Base-by-base conservation (phyloP, 2,113 vertebrate genomes). In the Coturnix japonica region DNA sequence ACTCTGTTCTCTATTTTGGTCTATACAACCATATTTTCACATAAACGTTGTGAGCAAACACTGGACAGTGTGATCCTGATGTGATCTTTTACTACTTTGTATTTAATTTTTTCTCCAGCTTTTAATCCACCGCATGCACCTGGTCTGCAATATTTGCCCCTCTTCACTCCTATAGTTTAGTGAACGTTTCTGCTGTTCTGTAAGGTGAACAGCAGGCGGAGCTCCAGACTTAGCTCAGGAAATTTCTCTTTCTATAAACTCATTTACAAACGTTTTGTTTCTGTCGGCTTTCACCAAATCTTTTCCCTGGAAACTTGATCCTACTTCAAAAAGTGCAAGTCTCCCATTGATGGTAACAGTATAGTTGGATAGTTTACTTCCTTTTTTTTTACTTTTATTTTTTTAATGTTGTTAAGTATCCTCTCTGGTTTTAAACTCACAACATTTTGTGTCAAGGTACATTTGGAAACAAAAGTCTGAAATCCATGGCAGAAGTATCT, bases 381-480 rank as follows among this genome's bases (percentile, higher is more conserved):
- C 7, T 54, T 35, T 20, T 17, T 23, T 14, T 37, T 9, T 54
- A 37, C 37, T 43, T 66, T 85, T 18, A 8, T 61, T 61, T 61
- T 61, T 61, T 16, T 33, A 60, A 70, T 70, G 26, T 51, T 70
- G 46, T 30, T 51, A 51, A 70, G 35, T 70, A 51, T 35, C 67
- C 25, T 51, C 25, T 70, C 47, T 70, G 67, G 8, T 25, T 70
- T 70, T 51, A 70, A 70, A 21, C 46, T 47, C 47, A 15, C 19
- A 25, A 21, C 26, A 30, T 37, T 37, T 37, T 37, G 37, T 37
- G 37, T 37, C 37, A 20, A 70, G 51, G n/a, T 65, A 54, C 10
- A 51, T 84, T 70, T 87, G 76, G 67, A 94, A 82, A 28, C 53
- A 69, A n/a, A 87, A 81, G 60, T 94, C 86, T 95, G 66, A 93